Percentiles rank a stretch among this genome's conserved stretches.
These are phyloP conservation scores for Drosophila suzukii DNA, from an alignment of 1,140 invertebrate genomes.

Conservation along the genomic window DNA sequence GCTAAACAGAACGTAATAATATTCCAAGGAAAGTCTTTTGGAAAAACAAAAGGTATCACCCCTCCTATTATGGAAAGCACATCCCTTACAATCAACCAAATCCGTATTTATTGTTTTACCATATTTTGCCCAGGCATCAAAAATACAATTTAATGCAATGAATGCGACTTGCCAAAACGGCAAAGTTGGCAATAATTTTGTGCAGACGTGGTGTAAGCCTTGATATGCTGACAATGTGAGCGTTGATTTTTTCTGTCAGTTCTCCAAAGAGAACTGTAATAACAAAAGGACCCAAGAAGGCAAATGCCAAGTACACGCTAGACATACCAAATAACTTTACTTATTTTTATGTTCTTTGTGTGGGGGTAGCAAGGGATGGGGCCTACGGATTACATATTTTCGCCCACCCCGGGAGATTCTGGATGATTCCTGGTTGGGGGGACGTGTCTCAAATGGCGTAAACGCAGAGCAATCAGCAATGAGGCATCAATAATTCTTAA, in stretches of 20 bases:
- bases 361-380: not conserved
- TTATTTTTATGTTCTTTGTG: constrained; percentile 55
- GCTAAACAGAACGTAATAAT: too few species aligned
- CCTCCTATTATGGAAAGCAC: not conserved
- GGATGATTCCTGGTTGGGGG: constrained; percentile 17
- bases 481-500: constrained; percentile 79
- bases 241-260: constrained; percentile 54
- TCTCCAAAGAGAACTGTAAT: constrained; percentile 48
- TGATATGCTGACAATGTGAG: constrained; percentile 79
- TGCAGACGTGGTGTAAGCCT: constrained; percentile 38
- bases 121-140: constrained; percentile 32
- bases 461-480: constrained; percentile 79
- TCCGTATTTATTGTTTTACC: constrained; percentile 45
- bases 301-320: constrained; percentile 55
- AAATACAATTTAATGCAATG: constrained; percentile 42
- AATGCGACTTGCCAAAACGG: constrained; percentile 28
- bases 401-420: not conserved
- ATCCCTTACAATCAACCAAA: constrained; percentile 16
- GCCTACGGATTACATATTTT: not conserved
- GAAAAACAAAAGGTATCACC: not conserved
- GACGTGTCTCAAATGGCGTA: constrained; percentile 75
- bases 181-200: constrained; percentile 41
- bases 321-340: constrained; percentile 79
- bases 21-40: too few species aligned
- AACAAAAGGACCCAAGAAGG: constrained; percentile 19